Base-by-base conservation (phyloP, 2,888 invertebrate genomes). In the Lasioglossum figueresi region DNA sequence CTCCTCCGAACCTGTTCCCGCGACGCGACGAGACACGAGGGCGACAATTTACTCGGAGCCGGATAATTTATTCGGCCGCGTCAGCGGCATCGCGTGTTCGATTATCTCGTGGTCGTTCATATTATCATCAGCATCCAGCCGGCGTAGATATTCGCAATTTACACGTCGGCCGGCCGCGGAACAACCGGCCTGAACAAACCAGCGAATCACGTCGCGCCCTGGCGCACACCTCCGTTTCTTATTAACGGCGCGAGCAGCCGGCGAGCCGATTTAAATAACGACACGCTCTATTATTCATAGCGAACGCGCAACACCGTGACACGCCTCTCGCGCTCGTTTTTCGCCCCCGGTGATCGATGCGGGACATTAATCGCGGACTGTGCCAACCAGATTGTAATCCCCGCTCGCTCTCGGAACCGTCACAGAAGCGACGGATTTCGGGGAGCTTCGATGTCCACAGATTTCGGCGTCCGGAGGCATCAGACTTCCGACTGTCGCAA, bases 251-350 rank as follows among this genome's bases (percentile, higher is more conserved):
- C 68, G 48, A 68, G 37, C 16, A 27, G 59, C 68, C n/a, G 37
- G 37, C 27, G 14, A 59, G 77, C 27, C 68, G 48, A 77, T 77
- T 77, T 77, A 77, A 77, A 77, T 77, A 68, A 77, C 63, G 77
- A 68, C 37, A 48, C 68, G 34, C 68, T 31, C 43, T 70, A 70
- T 77, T 70, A 77, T 77, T 77, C 45, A 77, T 68, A 68, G 23
- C 31, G 68, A 37, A 37, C 68, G 76, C 45, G 37, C 37, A n/a
- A 63, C 34, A 34, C 68, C 23, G 48, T 34, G 43, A 52, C 59
- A 59, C 59, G 27, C 68, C n/a, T 68, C 66, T 66, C 66, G 68
- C 68, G 68, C 37, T 23, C 37, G 68, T 68, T 37, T 52, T 77
- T 68, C 31, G 37, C 40, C 34, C 4, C 23, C 37, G n/a, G 48